Base-by-base conservation (phyloP, 2,888 invertebrate genomes). In the Lissocephala sabroskyi region DNA sequence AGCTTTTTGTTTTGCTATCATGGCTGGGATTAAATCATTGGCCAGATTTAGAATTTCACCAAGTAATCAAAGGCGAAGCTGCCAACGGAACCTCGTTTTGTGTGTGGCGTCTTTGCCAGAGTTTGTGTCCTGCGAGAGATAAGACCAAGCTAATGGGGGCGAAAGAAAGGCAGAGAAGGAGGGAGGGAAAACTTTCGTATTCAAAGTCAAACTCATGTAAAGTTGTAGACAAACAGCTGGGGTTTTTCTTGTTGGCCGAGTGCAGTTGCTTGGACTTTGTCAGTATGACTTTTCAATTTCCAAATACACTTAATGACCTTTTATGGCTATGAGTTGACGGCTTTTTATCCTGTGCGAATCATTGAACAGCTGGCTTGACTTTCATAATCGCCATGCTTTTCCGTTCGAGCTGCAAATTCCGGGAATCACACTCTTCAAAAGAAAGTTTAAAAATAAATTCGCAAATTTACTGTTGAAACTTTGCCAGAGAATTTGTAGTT, bases 171-270 rank as follows among this genome's bases (percentile, higher is more conserved):
- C n/a, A n/a, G n/a, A n/a, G n/a, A n/a, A n/a, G n/a, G n/a, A n/a
- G n/a, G n/a, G n/a, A n/a, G n/a, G n/a, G n/a, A n/a, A n/a, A n/a
- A 65, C 62, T 75, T 55, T 45, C 47, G 49, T 59, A 65, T 71
- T 67, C 56, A 75, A 73, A 68, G 61, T 62, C 66, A 73, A 68
- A 75, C 76, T 65, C 66, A 76, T 74, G 62, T 68, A 61, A 75
- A 73, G 59, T 50, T 65, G 62, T 65, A 61, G 59, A 55, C 53
- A 63, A 59, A 65, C 59, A 59, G 28, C 57, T 49, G n/a, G n/a
- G n/a, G n/a, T n/a, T n/a, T n/a, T n/a, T n/a, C n/a, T n/a, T n/a
- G n/a, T n/a, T 56, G 62, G 49, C 41, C 29, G 19, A n/a, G n/a
- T 43, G 33, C 41, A 30, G 17, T 14, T 41, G 26, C 37, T 17